These are phyloP conservation scores for Littorina saxatilis DNA, from an alignment of 1,140 invertebrate genomes.

Conservation along the genomic window DNA sequence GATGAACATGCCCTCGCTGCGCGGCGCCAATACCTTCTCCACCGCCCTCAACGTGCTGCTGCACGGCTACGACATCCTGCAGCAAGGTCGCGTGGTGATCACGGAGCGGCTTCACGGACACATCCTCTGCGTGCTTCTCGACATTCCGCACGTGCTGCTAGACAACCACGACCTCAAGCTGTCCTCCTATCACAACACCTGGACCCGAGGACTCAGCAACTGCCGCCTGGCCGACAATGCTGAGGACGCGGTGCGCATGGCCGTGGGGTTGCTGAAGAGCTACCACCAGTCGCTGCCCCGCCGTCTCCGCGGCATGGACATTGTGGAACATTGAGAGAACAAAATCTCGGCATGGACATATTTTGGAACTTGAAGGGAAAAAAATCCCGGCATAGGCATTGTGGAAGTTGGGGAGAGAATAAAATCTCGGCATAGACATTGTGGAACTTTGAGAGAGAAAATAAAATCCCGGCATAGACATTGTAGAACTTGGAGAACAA, in stretches of 20 bases:
- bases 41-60: conserved; percentile 36
- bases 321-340: no score
- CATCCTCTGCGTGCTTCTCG: conserved; percentile 50
- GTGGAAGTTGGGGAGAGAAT: no score
- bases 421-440: no score
- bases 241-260: conserved; percentile 28
- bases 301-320: no score
- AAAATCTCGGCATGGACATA: no score
- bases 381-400: no score
- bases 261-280: conserved; percentile 33
- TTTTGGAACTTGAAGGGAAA: no score
- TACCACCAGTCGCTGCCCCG: conserved; percentile 26
- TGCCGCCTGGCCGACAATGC: conserved; percentile 25
- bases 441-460: no score
- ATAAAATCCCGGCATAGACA: no score
- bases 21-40: conserved; percentile 27
- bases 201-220: conserved; percentile 47
- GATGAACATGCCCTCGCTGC: conserved; percentile 8
- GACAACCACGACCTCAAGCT: conserved; percentile 51
- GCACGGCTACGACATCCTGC: conserved; percentile 42
- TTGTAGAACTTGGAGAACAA: no score
- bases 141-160: conserved; percentile 55
- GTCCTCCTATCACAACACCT: conserved; percentile 50
- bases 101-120: conserved; percentile 59
- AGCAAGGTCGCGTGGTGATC: conserved; percentile 52